Conservation (phyloP, 2,888 invertebrate genomes). For the Acanthosepion esculentum region DNA sequence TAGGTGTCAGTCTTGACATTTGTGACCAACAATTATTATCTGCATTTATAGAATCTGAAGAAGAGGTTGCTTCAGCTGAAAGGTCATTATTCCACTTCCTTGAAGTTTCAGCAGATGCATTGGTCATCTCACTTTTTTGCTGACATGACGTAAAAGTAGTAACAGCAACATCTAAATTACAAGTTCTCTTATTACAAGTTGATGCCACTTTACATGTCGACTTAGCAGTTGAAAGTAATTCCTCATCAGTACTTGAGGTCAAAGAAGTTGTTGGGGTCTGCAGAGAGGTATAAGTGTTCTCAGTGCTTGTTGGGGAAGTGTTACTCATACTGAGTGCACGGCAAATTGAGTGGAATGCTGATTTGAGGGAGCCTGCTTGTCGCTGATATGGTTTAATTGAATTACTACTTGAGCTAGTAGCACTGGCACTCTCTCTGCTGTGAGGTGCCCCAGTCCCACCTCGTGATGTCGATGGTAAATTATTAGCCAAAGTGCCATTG, state of each 20-base stretch:
- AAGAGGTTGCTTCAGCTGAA: not conserved
- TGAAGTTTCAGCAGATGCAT: not conserved
- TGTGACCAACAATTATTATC: not conserved
- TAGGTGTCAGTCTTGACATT: not conserved
- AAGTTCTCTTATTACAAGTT: not conserved
- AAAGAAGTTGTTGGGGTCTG: not conserved
- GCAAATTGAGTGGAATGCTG: conserved; percentile 43
- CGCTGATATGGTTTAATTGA: conserved; percentile 21
- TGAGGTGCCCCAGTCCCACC: not conserved
- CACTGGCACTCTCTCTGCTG: not conserved
- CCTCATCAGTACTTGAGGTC: not conserved
- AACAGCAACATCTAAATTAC: not conserved
- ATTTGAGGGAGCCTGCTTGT: conserved; percentile 42
- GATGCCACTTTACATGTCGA: not conserved
- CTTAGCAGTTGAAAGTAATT: not conserved
- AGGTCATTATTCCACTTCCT: not conserved
- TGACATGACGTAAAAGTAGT: not conserved
- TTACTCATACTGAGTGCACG: conserved; percentile 38
- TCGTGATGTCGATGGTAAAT: not conserved
- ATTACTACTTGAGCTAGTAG: not conserved
- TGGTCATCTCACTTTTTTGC: not conserved
- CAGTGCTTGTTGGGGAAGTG: not conserved
- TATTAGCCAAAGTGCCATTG: not conserved
- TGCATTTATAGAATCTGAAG: not conserved
- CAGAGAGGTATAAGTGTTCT: not conserved